phyloP scores from a whole-genome alignment of 2,797 vertebrate genomes.

The Champsocephalus gunnari region DNA sequence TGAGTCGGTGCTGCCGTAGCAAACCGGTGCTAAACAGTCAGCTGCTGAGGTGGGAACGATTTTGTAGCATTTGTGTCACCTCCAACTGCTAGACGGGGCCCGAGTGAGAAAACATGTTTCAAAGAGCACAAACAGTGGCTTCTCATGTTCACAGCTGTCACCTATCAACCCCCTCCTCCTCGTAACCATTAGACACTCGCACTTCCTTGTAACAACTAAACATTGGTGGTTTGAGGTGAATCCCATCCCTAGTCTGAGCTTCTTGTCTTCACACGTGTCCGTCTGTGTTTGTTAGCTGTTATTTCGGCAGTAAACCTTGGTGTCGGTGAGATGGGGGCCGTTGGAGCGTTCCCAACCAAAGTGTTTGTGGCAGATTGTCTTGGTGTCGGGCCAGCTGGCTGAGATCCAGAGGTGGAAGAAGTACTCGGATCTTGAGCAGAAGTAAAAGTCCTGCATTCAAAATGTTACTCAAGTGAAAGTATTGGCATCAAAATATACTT shows the following conservation, averaged over 20 bases:
- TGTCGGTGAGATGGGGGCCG: constrained; percentile 30
- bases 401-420: constrained; percentile 44
- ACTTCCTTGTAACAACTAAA: constrained; percentile 61
- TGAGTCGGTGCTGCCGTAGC: constrained; percentile 21
- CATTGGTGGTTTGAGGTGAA: constrained; percentile 49
- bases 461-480: no score
- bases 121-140: constrained; percentile 68
- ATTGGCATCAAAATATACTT: no score
- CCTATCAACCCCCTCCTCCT: constrained; percentile 22
- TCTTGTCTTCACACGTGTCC: constrained; percentile 59
- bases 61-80: constrained; percentile 44
- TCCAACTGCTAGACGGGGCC: constrained; percentile 44
- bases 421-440: no score
- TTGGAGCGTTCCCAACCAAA: constrained; percentile 28
- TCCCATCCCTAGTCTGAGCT: constrained; percentile 40
- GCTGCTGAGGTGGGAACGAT: constrained; percentile 52
- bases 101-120: constrained; percentile 66
- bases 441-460: no score
- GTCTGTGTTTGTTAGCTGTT: constrained; percentile 55
- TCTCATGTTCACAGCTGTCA: constrained; percentile 69
- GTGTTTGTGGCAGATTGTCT: constrained; percentile 38
- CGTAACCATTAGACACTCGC: constrained; percentile 47
- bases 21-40: constrained; percentile 42
- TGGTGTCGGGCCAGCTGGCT: constrained; percentile 69
- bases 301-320: constrained; percentile 63